phyloP scores from a whole-genome alignment of 2,113 vertebrate genomes.

The Mastomys coucha region DNA sequence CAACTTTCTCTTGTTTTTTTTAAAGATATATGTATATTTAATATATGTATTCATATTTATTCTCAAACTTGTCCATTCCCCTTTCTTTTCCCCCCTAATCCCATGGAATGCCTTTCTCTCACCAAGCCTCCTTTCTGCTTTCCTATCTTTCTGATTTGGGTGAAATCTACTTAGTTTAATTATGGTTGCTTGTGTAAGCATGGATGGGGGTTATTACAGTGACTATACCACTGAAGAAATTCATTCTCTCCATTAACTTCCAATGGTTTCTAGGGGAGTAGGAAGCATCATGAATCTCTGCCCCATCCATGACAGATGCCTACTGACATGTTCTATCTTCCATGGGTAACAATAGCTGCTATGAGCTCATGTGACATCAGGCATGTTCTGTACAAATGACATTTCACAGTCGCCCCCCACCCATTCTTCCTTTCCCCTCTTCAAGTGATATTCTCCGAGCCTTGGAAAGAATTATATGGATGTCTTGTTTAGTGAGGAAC shows the following conservation, averaged over 20 bases:
- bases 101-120: neutral
- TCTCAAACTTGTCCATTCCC: neutral
- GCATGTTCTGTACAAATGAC: neutral
- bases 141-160: neutral
- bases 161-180: neutral
- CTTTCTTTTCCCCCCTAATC: neutral
- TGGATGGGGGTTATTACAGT: neutral
- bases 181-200: neutral
- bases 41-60: neutral
- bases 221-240: neutral
- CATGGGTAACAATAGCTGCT: neutral
- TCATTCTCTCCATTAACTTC: neutral
- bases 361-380: neutral
- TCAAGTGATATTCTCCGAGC: neutral
- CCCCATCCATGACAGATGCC: neutral
- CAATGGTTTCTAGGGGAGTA: too few relatives aligned
- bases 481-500: neutral
- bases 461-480: neutral
- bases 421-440: neutral
- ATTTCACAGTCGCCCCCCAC: neutral
- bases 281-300: neutral
- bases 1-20: neutral
- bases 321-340: neutral
- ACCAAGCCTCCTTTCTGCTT: neutral
- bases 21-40: neutral